phyloP scores from a whole-genome alignment of 2,888 invertebrate genomes.

The Chaetoderma sp. region DNA sequence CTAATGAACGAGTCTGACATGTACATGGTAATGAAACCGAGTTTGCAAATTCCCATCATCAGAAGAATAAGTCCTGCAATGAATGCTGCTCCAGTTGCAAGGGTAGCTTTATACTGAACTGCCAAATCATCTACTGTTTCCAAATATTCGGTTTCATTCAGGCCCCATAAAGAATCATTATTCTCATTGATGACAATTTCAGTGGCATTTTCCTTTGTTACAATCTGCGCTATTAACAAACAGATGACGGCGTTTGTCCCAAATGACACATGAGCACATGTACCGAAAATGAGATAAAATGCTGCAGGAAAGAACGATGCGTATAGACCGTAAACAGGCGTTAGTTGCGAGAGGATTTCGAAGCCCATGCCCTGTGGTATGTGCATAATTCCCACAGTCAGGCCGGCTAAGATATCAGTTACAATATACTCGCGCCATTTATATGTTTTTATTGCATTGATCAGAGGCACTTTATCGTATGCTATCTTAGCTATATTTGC shows the following conservation, averaged over 20 bases:
- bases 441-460: constrained; percentile 40
- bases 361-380: constrained; percentile 62
- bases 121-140: background rate
- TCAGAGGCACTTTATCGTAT: too few species aligned
- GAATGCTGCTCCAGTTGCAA: constrained; percentile 54
- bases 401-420: constrained; percentile 51
- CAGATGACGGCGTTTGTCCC: constrained; percentile 59
- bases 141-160: too few species aligned
- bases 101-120: constrained; percentile 36
- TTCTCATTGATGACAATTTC: background rate
- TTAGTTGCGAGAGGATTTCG: constrained; percentile 52
- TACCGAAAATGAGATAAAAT: constrained; percentile 56
- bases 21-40: constrained; percentile 66
- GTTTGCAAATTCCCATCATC: constrained; percentile 56
- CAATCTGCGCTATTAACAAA: constrained; percentile 51
- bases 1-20: constrained; percentile 65
- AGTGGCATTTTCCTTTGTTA: background rate
- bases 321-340: constrained; percentile 54
- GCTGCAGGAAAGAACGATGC: constrained; percentile 54
- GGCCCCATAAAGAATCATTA: too few species aligned
- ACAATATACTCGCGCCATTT: constrained; percentile 42
- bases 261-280: constrained; percentile 51
- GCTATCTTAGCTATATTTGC: too few species aligned
- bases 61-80: constrained; percentile 57
- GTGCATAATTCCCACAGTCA: constrained; percentile 59